These are phyloP conservation scores for Montipora foliosa DNA, from an alignment of 64 coral and sea anemone genomes.

Conservation along the genomic window DNA sequence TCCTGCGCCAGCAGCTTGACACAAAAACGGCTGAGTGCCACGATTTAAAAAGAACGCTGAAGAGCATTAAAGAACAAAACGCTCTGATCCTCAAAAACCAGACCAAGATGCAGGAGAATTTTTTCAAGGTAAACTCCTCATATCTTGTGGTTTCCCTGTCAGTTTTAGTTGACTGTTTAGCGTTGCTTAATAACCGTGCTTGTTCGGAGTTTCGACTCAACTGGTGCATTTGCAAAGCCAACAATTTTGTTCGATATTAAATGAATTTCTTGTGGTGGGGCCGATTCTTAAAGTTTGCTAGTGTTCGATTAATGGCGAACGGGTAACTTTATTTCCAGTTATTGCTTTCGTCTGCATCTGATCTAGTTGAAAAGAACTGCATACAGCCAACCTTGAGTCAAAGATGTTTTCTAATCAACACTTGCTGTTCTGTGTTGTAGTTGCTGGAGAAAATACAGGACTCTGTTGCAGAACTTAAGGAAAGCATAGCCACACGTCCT, in stretches of 20 bases:
- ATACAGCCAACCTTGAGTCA: not conserved
- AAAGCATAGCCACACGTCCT: not conserved
- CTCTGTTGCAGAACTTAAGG: not conserved
- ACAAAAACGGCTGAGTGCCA: conserved; percentile 37
- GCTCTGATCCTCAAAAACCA: conserved; percentile 23
- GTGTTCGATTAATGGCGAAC: not conserved
- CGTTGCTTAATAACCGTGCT: too few species aligned
- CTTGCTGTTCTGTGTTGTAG: not conserved
- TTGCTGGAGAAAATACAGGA: conserved; percentile 5
- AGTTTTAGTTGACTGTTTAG: too few species aligned
- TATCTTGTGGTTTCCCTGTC: too few species aligned
- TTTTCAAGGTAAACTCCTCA: conserved; percentile 23
- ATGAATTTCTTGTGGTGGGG: not conserved
- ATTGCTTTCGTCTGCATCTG: not conserved
- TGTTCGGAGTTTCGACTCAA: not conserved
- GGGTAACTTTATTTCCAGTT: not conserved
- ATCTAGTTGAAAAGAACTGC: not conserved
- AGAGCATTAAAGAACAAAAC: conserved; percentile 33
- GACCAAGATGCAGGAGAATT: conserved; percentile 56
- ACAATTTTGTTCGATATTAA: not conserved
- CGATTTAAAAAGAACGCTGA: conserved; percentile 11
- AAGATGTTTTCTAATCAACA: conserved; percentile 7
- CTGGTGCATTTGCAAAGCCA: not conserved
- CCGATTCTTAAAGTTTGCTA: not conserved
- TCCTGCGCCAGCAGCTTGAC: conserved; percentile 51